These are phyloP conservation scores for Perdita meconis DNA, from an alignment of 2,888 invertebrate genomes.

Conservation along the genomic window DNA sequence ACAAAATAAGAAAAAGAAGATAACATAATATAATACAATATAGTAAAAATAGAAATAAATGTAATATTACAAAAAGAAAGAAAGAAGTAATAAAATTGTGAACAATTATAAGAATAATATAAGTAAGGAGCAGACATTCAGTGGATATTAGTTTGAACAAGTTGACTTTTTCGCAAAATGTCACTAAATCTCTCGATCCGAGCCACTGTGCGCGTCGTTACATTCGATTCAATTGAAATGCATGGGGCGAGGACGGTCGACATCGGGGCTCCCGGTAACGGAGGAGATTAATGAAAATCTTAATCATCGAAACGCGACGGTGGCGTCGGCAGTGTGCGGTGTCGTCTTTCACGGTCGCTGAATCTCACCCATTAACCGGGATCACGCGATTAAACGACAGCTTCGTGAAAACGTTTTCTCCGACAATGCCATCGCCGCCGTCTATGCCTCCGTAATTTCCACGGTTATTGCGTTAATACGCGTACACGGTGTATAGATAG, in stretches of 20 bases:
- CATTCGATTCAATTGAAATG: slow-evolving; percentile 9
- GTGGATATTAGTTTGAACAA: slow-evolving; percentile 39
- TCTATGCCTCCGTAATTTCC: slow-evolving; percentile 11
- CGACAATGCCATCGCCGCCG: slow-evolving; percentile 24
- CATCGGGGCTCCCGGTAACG: background rate
- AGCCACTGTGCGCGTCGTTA: background rate
- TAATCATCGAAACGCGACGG: slow-evolving; percentile 42
- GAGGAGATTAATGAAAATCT: slow-evolving; percentile 57
- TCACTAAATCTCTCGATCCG: too few relatives aligned
- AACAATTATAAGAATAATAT: too few relatives aligned
- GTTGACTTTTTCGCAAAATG: background rate
- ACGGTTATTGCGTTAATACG: slow-evolving; percentile 42
- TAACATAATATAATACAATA: too few relatives aligned
- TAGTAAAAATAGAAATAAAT: too few relatives aligned
- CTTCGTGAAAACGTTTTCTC: slow-evolving; percentile 44
- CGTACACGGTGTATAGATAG: slow-evolving; percentile 13
- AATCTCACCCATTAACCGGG: slow-evolving; percentile 38
- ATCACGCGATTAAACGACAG: slow-evolving; percentile 47
- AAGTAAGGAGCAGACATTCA: background rate
- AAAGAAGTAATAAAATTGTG: too few relatives aligned
- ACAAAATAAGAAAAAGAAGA: too few relatives aligned
- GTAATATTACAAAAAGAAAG: too few relatives aligned
- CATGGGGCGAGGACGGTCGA: too few relatives aligned
- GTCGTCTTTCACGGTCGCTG: slow-evolving; percentile 13
- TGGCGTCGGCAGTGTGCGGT: slow-evolving; percentile 5